Conservation (phyloP, 2,797 vertebrate genomes). For the Coregonus suidteri region DNA sequence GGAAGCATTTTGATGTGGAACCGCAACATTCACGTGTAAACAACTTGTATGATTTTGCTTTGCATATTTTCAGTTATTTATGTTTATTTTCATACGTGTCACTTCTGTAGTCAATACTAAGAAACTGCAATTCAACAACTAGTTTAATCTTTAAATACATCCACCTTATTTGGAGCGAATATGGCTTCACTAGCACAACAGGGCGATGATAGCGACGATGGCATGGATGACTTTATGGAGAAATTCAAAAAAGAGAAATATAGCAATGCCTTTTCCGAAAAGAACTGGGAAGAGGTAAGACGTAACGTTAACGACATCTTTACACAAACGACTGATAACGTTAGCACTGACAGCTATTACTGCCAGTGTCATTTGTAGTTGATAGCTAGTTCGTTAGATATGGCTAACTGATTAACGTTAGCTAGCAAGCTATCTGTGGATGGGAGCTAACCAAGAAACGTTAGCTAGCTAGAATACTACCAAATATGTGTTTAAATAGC, state of each 20-base stretch:
- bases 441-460: too few species aligned
- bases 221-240: constrained; percentile 83
- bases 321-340: neutral
- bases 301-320: too few species aligned
- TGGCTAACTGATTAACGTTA: too few species aligned
- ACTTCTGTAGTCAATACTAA: neutral
- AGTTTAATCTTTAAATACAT: neutral
- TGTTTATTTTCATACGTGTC: too few species aligned
- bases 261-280: constrained; percentile 76
- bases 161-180: neutral
- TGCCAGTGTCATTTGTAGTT: neutral
- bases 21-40: constrained; percentile 7
- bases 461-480: too few species aligned
- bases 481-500: too few species aligned
- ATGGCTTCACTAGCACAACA: constrained; percentile 44
- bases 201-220: constrained; percentile 66
- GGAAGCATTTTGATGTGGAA: neutral
- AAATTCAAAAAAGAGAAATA: constrained; percentile 80
- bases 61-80: too few species aligned
- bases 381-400: too few species aligned
- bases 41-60: too few species aligned
- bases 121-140: neutral
- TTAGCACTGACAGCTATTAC: neutral
- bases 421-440: too few species aligned
- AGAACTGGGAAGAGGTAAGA: constrained; percentile 87